Base-by-base conservation (phyloP, 2,797 vertebrate genomes). In the Silurus aristotelis region DNA sequence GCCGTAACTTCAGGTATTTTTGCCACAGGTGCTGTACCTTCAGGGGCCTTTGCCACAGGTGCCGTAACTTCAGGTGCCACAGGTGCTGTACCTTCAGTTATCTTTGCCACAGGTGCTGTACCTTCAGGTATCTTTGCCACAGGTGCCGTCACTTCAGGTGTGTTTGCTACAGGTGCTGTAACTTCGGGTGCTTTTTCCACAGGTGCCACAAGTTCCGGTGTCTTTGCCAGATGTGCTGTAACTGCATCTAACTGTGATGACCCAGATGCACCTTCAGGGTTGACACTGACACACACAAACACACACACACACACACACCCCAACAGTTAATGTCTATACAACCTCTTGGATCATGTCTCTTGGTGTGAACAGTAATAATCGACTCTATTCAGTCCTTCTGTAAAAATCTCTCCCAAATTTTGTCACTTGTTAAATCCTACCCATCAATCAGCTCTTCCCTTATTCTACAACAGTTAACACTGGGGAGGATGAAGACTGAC, bases 241-340 rank as follows among this genome's bases (percentile, higher is more conserved):
- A 12, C 46, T 58, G 5, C 80, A 70, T 70, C n/a, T 0, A 5
- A 13, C 38, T 63, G 60, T 64, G 12, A 15, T 22, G 63, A n/a
- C 17, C 2, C 10, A 58, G 27, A 25, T 71, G 19, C 71, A 13
- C 13, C 27, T 0, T 56, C 0, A n/a, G 56, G 20, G 25, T 77
- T 85, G 60, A 73, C 63, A 80, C 48, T 13, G n/a, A 80, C 38
- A 72, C 20, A 77, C 15, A 66, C 27, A 70, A 31, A 70, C 25
- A 27, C n/a, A 25, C 9, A 64, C 10, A 64, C 63, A 67, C 25
- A 67, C 27, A 43, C 17, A 70, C 68, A 43, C 14, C 9, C 1
- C 31, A 31, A 31, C 31, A 48, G 48, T 48, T 48, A 8, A 48
- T 48, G 48, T 9, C 48, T 48, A 48, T 48, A 48, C 6, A 48